These are phyloP conservation scores for Pseudorectes ferrugineus DNA, from an alignment of 2,113 vertebrate genomes.

Conservation along the genomic window DNA sequence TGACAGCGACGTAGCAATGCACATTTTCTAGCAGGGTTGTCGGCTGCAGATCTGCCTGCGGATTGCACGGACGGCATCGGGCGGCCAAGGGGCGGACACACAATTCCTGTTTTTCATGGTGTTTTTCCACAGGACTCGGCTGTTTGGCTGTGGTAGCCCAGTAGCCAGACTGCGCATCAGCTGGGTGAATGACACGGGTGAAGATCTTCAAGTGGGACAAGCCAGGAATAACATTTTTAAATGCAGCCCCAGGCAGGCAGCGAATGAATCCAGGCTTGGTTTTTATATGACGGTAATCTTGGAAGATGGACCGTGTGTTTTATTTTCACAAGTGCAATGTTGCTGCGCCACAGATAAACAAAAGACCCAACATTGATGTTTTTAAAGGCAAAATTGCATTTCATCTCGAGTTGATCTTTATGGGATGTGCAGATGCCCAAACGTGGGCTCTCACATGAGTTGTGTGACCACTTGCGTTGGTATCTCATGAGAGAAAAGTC, in stretches of 20 bases:
- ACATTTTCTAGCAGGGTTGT: background rate
- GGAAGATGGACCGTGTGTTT: background rate
- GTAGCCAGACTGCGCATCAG: background rate
- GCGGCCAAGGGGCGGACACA: rapidly evolving
- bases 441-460: background rate
- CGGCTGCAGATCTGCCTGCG: rapidly evolving
- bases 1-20: rapidly evolving
- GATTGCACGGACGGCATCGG: rapidly evolving
- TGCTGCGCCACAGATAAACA: background rate
- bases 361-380: background rate
- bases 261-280: background rate
- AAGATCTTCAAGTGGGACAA: background rate
- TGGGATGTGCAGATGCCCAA: background rate
- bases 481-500: background rate
- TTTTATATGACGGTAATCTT: background rate
- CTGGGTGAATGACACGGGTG: background rate
- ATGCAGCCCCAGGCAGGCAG: background rate
- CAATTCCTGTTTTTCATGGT: background rate
- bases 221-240: background rate
- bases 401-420: background rate
- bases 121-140: background rate
- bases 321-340: background rate
- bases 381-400: background rate
- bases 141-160: background rate
- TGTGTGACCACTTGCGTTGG: background rate